phyloP scores from a whole-genome alignment of 2,797 vertebrate species.

The Eulemur rubriventer region DNA sequence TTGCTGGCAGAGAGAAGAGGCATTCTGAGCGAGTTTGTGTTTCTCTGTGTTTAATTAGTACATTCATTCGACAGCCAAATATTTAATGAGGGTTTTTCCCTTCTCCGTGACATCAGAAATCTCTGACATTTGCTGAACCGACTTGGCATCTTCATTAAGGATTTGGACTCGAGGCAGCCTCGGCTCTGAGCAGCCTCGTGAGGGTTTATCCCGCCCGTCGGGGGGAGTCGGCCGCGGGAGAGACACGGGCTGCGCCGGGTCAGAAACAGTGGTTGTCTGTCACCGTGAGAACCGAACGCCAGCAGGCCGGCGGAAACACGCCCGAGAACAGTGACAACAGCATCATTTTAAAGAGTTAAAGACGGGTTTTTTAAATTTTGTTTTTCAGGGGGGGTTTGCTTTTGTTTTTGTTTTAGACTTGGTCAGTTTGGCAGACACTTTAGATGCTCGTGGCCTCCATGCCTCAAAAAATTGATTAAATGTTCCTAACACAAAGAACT shows the following conservation, averaged over 20 bases:
- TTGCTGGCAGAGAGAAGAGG: background rate
- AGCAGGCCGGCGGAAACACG: background rate
- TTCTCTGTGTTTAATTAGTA: constrained; percentile 20
- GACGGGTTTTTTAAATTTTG: background rate
- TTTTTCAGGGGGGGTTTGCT: too few relatives aligned
- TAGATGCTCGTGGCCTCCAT: rapidly evolving
- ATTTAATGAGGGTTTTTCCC: constrained; percentile 4
- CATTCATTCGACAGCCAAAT: background rate
- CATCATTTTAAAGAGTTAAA: background rate
- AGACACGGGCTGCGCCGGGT: background rate
- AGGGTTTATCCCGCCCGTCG: background rate
- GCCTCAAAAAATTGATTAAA: background rate
- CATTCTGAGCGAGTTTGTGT: background rate
- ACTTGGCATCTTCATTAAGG: constrained; percentile 29
- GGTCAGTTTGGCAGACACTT: background rate
- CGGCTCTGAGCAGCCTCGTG: background rate
- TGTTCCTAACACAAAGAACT: background rate
- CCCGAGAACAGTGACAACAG: background rate
- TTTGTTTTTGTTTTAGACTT: background rate
- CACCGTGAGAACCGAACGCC: background rate
- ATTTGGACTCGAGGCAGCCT: background rate
- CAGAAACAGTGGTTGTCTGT: background rate
- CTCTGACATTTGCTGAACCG: constrained; percentile 62
- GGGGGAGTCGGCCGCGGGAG: background rate
- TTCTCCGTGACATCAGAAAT: background rate